These are phyloP conservation scores for Chionis minor DNA, from an alignment of 2,113 vertebrate species.

Conservation along the genomic window DNA sequence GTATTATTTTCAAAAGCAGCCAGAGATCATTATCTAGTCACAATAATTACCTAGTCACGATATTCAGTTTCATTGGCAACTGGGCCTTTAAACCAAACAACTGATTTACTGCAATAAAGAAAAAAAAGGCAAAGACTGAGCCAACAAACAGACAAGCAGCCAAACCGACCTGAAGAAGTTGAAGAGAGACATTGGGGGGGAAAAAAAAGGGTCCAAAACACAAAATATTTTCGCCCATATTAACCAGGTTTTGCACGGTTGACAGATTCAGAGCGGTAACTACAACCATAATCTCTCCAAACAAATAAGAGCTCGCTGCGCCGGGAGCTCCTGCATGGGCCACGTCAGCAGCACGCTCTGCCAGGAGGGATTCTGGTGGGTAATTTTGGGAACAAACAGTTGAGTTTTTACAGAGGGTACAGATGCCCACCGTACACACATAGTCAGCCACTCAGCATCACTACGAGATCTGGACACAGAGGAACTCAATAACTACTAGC, in stretches of 20 bases:
- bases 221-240: not conserved
- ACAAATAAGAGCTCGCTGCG: fast-evolving
- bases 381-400: not conserved
- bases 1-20: not conserved
- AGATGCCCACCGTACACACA: fast-evolving
- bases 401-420: not conserved
- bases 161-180: not conserved
- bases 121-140: not conserved
- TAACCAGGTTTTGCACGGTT: fast-evolving
- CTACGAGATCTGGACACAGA: too few relatives aligned
- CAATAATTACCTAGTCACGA: constrained; percentile 2
- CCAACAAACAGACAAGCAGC: not conserved
- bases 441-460: not conserved
- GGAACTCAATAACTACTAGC: not conserved
- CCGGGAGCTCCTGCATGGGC: fast-evolving
- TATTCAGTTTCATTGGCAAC: not conserved
- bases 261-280: fast-evolving
- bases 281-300: not conserved
- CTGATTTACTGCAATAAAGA: not conserved
- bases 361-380: not conserved
- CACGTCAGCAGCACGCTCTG: fast-evolving
- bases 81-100: not conserved
- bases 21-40: not conserved
- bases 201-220: not conserved
- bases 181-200: not conserved